Evolutionary conservation across 2,113 vertebrate species (phyloP), one percentile per base, ranked within the genome.

Genomic region (Nothobranchius furzeri): DNA sequence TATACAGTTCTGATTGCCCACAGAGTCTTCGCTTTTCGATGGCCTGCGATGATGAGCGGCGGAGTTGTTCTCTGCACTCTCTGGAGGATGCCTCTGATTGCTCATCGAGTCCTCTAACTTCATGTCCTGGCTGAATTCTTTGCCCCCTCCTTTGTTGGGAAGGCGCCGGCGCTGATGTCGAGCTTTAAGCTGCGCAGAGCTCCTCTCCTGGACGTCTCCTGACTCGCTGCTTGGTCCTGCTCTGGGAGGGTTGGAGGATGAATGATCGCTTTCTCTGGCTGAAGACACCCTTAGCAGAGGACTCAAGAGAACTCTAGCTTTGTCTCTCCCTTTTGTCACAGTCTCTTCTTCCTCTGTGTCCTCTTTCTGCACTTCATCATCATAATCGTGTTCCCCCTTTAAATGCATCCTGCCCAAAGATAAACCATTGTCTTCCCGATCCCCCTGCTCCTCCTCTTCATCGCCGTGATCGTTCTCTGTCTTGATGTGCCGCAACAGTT

Each of bases 51-150:
- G 95, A 85, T 96, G 94, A 2, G 92, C 92, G 75, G 94, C 93
- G 60, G 95, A 87, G 85, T 92, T 91, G 77, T 93, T 95, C 81
- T 98, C 95, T 0, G 91, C 93, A 85, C 95, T 97, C 81, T 95
- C 93, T 49, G 93, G 90, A 73, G 92, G 88, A 67, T 93, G 93
- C 70, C 94, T 95, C 84, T 95, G 95, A 0, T 93, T 93, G 77
- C 94, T 93, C 78, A 94, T 86, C 82, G 93, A 93, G 78, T 93
- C 96, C 85, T 96, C 96, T 0, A 92, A 94, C 86, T 94, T 95
- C 69, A 92, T 91, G 84, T 98, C 96, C 72, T 94, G 95, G 86
- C 93, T 95, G 56, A 95, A 91, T 85, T 97, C 96, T 77, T 95
- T 96, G 91, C 94, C 95, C 71, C 93, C 86, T 87, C 98, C 96